Evolutionary conservation across 2,797 vertebrate species (phyloP).

Genomic region (Pyrocephalus nanus): DNA sequence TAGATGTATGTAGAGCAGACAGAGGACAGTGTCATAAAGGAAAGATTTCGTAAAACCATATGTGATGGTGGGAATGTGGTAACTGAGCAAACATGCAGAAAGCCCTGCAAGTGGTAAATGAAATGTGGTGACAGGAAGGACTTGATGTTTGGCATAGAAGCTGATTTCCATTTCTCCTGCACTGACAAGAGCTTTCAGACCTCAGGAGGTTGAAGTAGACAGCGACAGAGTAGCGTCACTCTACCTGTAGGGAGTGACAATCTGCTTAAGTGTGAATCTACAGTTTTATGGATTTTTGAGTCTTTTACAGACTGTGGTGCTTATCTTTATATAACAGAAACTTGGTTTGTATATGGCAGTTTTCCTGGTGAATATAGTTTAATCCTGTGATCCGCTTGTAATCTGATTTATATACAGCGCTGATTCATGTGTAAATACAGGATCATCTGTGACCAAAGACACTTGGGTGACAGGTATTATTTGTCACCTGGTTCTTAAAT

Average conservation of each 20-base stretch:
- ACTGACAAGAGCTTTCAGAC: neutral
- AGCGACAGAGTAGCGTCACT: neutral
- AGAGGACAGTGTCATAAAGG: neutral
- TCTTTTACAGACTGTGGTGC: neutral
- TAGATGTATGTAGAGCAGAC: neutral
- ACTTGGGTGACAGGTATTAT: neutral
- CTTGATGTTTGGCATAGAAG: neutral
- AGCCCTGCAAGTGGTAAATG: neutral
- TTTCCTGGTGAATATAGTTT: neutral
- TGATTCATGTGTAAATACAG: neutral
- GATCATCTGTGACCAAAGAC: neutral
- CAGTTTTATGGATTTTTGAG: neutral
- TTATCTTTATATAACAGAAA: neutral
- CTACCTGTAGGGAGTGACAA: neutral
- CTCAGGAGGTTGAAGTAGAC: neutral
- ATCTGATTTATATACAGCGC: neutral
- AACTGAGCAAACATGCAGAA: neutral
- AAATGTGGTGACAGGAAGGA: neutral
- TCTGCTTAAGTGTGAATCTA: neutral
- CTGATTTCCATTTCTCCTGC: neutral
- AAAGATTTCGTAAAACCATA: neutral
- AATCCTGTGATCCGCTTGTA: neutral
- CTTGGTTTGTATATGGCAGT: neutral
- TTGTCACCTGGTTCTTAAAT: neutral
- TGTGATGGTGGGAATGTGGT: neutral